Percentiles rank a stretch among this genome's conserved stretches.
Conservation (phyloP, 2,797 vertebrate species). For the Alfaro cultratus region DNA sequence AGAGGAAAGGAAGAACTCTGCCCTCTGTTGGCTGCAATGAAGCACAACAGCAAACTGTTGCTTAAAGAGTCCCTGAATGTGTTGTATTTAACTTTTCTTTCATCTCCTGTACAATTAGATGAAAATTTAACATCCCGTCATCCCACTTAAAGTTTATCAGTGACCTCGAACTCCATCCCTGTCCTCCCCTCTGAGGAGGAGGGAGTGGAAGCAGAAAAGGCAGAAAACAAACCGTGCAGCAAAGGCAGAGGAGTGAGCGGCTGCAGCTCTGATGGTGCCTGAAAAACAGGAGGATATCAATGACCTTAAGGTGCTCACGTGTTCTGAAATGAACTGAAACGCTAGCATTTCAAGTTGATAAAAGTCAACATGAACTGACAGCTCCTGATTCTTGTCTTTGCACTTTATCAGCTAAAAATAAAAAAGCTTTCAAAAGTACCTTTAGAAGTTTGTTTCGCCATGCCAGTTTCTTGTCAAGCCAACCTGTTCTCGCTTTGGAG, state of each 20-base stretch:
- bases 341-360: too few relatives aligned
- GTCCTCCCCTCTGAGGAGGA: slow-evolving; percentile 55
- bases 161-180: slow-evolving; percentile 56
- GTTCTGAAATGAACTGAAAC: slow-evolving; percentile 32
- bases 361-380: not conserved
- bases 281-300: slow-evolving; percentile 51
- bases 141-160: slow-evolving; percentile 66
- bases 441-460: not conserved
- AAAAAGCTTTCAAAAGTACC: not conserved
- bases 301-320: slow-evolving; percentile 54
- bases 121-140: slow-evolving; percentile 55
- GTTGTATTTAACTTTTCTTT: slow-evolving; percentile 50
- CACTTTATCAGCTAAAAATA: not conserved
- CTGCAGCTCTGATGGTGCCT: slow-evolving; percentile 24
- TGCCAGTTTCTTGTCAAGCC: not conserved
- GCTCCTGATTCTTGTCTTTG: slow-evolving; percentile 1
- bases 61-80: slow-evolving; percentile 23
- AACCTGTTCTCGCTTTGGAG: not conserved
- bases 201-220: slow-evolving; percentile 40
- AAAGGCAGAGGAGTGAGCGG: slow-evolving; percentile 50
- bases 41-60: slow-evolving; percentile 38
- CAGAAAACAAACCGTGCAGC: slow-evolving; percentile 46
- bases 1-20: slow-evolving; percentile 46
- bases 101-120: slow-evolving; percentile 61
- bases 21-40: slow-evolving; percentile 54